A percentile compares a stretch with the other conserved stretches of the same genome.
Conservation (phyloP, 2,888 invertebrate genomes). For the Leucoma salicis region DNA sequence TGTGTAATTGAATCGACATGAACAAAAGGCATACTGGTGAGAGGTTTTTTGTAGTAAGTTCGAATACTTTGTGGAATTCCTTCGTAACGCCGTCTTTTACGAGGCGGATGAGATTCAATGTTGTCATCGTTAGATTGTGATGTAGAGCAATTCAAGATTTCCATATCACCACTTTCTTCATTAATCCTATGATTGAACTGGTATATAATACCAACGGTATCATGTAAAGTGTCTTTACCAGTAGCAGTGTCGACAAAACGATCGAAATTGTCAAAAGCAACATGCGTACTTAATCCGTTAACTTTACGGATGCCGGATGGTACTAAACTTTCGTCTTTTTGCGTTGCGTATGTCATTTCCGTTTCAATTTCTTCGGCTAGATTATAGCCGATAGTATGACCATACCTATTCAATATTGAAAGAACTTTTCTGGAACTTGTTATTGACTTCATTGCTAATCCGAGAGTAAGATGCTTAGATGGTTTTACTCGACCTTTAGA, state of each 20-base stretch:
- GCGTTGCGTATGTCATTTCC: background rate
- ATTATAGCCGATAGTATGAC: conserved; percentile 4
- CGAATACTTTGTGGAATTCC: conserved; percentile 3
- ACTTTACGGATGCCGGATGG: conserved; percentile 15
- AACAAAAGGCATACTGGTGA: conserved; percentile 11
- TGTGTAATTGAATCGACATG: conserved; percentile 5
- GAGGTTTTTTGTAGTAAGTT: conserved; percentile 9
- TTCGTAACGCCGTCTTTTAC: conserved; percentile 11
- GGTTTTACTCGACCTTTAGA: conserved; percentile 7
- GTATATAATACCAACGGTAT: conserved; percentile 39
- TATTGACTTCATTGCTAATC: conserved; percentile 40
- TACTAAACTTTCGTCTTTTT: conserved; percentile 8
- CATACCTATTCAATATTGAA: conserved; percentile 35
- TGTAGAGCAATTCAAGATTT: too few species aligned
- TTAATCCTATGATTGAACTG: conserved; percentile 17
- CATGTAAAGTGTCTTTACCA: conserved; percentile 47
- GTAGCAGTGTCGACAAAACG: conserved; percentile 40
- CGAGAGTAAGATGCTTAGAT: conserved; percentile 31
- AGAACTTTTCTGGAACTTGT: conserved; percentile 37
- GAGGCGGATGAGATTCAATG: too few species aligned
- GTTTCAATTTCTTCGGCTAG: conserved; percentile 7
- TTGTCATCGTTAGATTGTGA: conserved; percentile 14
- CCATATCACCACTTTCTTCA: conserved; percentile 21
- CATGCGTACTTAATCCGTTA: background rate
- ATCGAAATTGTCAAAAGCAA: conserved; percentile 11